Evolutionary conservation across 2,113 vertebrate species (phyloP), one percentile per base, ranked within the genome.

Genomic region (Hippocampus zosterae): DNA sequence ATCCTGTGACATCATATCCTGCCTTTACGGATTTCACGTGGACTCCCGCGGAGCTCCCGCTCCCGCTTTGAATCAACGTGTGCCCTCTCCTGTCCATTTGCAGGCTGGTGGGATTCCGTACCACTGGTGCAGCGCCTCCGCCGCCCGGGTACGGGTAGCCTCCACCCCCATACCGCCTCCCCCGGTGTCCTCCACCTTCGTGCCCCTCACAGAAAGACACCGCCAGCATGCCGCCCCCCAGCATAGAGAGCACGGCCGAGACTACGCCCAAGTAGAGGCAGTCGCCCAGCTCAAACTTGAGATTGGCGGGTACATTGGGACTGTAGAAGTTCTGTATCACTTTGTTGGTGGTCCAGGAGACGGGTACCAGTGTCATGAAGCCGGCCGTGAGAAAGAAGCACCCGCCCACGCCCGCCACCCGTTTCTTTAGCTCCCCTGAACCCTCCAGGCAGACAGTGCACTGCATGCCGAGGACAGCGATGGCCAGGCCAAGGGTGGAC

Each of bases 271-370:
- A 79, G 68, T 96, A 99, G 57, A 99, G 88, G 0, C 95, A 95
- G 65, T 96, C 93, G 1, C 97, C 97, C 0, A 99, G 90, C 87
- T 99, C 97, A 0, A 88, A 96, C 90, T 97, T 98, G 87, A 93
- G 87, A 86, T 94, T 94, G 84, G 93, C 80, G 0, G 93, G 94
- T 3, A 98, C 0, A 33, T 88, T 53, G 1, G 93, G 94, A 56
- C 88, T 93, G 88, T 93, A 93, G 91, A 99, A 99, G 75, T 93
- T 94, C 77, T 88, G 89, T 63, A 99, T 93, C 75, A 98, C 94
- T 70, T 94, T 92, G 0, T 98, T 94, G 70, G 95, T 95, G 81
- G 95, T 98, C 96, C 96, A 98, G 27, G 91, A 88, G 40, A 98
- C 83, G 0, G 97, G 97, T 55, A 99, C 90, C 78, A 99, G 94